Base-by-base conservation (phyloP, 2,113 vertebrate genomes). In the Campylorhamphus procurvoides region DNA sequence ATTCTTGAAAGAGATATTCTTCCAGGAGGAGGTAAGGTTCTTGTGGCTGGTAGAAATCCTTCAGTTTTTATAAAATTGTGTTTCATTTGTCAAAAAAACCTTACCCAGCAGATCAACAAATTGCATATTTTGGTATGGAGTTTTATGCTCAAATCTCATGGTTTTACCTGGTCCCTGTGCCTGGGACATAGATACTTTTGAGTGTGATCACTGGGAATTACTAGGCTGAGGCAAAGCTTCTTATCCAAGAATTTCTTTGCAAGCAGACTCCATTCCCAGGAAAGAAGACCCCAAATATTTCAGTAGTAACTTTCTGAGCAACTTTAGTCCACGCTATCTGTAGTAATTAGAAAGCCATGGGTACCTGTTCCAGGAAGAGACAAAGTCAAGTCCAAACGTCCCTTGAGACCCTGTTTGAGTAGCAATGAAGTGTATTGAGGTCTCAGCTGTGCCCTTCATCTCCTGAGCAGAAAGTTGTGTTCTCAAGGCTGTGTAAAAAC, bases 1-100 rank as follows among this genome's bases (percentile, higher is more conserved):
- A 97, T 99, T 88, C 91, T 98, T 62, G 99, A 99, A 93, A 98
- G 99, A 95, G 99, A 99, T 60, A 71, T 99, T 67, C 96, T 98
- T 62, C 99, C 99, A 2, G 99, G 99, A 93, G 99, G 98, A 98
- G 99, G 99, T 99, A 88, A 98, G 91, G 44, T 27, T 20, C 12
- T 18, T 17, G 6, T 20, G 25, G 25, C 8, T 14, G 18, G 25
- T 50, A 62, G 9, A 69, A 87, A 40, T 80, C 79, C 31, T 60
- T 63, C 9, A 40, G 6, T 37, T 63, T 78, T 80, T 37, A 59
- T 35, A 64, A 52, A 66, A 44, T 6, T 62, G 6, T 22, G 42
- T 89, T 95, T 90, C 15, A 37, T 33, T 92, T 84, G 75, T 16
- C 7, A 84, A 68, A 89, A 46, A 80, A 52, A 2, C 0, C 19